These are phyloP conservation scores for Busseola fusca DNA, from an alignment of 2,888 invertebrate species.

Conservation along the genomic window DNA sequence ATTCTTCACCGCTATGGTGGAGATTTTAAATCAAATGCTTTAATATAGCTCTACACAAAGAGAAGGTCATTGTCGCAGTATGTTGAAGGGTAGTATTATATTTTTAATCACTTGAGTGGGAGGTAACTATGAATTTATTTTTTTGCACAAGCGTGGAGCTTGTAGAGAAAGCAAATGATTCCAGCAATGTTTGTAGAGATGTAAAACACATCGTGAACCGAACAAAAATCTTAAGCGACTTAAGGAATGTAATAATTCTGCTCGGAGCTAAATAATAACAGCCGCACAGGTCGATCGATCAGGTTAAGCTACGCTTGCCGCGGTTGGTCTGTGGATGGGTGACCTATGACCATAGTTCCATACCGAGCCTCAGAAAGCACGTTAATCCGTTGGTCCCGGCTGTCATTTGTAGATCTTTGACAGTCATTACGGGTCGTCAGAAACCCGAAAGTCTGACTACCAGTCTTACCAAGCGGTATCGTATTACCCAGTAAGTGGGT, in stretches of 20 bases:
- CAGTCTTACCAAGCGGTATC: too few species aligned
- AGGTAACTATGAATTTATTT: background rate
- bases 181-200: background rate
- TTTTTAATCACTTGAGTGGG: background rate
- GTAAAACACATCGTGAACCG: background rate
- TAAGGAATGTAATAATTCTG: background rate
- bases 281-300: too few species aligned
- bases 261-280: too few species aligned
- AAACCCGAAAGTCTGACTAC: too few species aligned
- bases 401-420: too few species aligned
- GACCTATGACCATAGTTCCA: too few species aligned
- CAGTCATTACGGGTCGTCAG: too few species aligned
- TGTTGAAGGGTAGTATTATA: slow-evolving; percentile 24
- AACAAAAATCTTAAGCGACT: background rate
- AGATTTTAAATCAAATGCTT: slow-evolving; percentile 56
- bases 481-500: too few species aligned
- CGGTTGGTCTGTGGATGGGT: too few species aligned
- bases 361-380: too few species aligned
- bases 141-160: background rate
- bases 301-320: too few species aligned
- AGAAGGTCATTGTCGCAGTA: slow-evolving; percentile 54
- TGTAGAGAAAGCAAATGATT: background rate
- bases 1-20: slow-evolving; percentile 52
- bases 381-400: too few species aligned
- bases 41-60: slow-evolving; percentile 15